Conservation (phyloP, 2,113 vertebrate species). For the Coreoperca whiteheadi region DNA sequence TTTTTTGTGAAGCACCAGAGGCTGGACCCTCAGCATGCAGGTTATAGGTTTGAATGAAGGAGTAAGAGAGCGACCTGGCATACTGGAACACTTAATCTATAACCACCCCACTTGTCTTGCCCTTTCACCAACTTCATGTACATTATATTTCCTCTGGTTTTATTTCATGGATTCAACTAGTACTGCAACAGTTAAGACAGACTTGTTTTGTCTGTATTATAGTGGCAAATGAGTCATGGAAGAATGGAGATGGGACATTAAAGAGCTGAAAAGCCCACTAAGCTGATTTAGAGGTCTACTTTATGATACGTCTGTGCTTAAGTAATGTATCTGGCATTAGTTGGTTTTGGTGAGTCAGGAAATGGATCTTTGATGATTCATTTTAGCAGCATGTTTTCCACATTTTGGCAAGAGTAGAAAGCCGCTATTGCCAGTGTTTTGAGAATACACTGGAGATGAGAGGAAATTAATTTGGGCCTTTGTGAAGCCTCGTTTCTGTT, state of each 20-base stretch:
- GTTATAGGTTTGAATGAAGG: neutral
- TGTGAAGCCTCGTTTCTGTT: neutral
- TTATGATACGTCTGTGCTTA: neutral
- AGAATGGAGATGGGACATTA: neutral
- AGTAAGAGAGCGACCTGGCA: too few relatives aligned
- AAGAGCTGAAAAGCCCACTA: neutral
- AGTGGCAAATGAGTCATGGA: neutral
- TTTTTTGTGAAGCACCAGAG: too few relatives aligned
- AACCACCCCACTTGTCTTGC: too few relatives aligned
- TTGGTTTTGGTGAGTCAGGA: neutral
- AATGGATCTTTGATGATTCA: neutral
- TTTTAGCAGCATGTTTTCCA: neutral
- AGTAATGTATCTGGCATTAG: neutral
- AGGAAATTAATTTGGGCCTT: neutral
- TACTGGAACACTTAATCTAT: neutral
- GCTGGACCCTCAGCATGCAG: neutral
- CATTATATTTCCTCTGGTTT: too few relatives aligned
- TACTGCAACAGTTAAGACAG: neutral
- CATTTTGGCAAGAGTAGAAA: neutral
- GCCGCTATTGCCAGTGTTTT: neutral
- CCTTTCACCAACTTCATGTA: too few relatives aligned
- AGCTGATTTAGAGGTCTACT: constrained; percentile 8
- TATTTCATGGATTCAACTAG: neutral
- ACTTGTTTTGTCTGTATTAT: neutral
- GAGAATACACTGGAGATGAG: neutral